phyloP scores from a whole-genome alignment of 2,888 invertebrate genomes.

The Sphaerophoria rueppellii region DNA sequence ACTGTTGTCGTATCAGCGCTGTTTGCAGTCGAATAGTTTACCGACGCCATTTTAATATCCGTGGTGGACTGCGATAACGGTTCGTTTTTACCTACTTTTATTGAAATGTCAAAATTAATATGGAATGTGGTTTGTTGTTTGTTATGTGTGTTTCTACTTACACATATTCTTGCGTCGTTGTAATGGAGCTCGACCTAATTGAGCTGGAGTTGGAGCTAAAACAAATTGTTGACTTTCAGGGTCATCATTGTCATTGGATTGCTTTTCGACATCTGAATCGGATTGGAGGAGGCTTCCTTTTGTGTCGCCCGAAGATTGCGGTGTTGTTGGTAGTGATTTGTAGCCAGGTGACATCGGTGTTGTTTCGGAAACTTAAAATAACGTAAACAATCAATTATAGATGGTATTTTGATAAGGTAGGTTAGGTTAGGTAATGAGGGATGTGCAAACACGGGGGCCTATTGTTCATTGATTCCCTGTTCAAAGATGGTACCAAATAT shows the following conservation, averaged over 20 bases:
- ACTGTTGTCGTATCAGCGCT: slow-evolving; percentile 75
- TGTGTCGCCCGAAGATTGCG: slow-evolving; percentile 78
- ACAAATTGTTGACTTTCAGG: slow-evolving; percentile 84
- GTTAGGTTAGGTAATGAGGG: too few species aligned
- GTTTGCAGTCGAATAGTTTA: slow-evolving; percentile 63
- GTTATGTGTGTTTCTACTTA: slow-evolving; percentile 78
- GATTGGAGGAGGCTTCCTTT: slow-evolving; percentile 67
- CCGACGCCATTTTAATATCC: slow-evolving; percentile 51
- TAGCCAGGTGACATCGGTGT: slow-evolving; percentile 79
- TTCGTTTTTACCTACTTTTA: slow-evolving; percentile 56
- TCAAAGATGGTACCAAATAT: too few species aligned
- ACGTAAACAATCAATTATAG: neutral
- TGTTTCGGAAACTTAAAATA: slow-evolving; percentile 71
- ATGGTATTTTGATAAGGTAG: too few species aligned
- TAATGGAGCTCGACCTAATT: slow-evolving; percentile 93
- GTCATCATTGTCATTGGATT: slow-evolving; percentile 75
- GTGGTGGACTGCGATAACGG: slow-evolving; percentile 48
- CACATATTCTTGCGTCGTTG: slow-evolving; percentile 94
- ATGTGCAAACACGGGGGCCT: too few species aligned
- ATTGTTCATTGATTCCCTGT: too few species aligned
- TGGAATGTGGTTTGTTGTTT: neutral
- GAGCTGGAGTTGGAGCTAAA: slow-evolving; percentile 96
- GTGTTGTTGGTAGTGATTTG: slow-evolving; percentile 81
- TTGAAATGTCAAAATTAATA: neutral
- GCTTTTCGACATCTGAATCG: slow-evolving; percentile 74